Evolutionary conservation across 1,140 invertebrate genomes (phyloP).

Genomic region (Aleiodes sp.): DNA sequence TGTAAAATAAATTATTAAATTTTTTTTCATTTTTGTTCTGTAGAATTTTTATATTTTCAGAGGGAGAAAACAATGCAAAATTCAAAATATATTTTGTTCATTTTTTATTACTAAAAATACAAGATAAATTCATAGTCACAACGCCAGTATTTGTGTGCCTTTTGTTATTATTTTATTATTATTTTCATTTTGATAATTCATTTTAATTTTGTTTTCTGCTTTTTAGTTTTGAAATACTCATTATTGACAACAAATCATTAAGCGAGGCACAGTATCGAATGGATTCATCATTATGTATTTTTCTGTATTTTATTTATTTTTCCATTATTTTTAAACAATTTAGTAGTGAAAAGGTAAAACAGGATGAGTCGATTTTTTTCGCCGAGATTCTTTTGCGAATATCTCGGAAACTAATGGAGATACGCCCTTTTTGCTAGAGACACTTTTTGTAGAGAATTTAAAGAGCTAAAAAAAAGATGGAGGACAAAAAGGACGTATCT

Average conservation of each 20-base stretch:
- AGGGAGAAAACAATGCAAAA: background rate
- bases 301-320: constrained; percentile 5
- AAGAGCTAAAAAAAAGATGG: no score
- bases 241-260: constrained; percentile 5
- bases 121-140: constrained; percentile 35
- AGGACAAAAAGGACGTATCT: no score
- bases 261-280: constrained; percentile 25
- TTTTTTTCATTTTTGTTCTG: no score
- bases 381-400: no score
- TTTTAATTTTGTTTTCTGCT: constrained; percentile 11
- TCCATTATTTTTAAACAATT: constrained; percentile 7
- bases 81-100: constrained; percentile 35
- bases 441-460: background rate
- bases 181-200: constrained; percentile 1
- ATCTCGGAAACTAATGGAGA: no score
- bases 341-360: constrained; percentile 1
- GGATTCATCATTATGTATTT: background rate
- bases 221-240: background rate
- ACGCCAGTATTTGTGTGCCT: constrained; percentile 24
- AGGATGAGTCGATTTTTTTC: background rate
- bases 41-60: no score
- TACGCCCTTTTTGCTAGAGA: background rate
- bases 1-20: no score
- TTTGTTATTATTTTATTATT: no score
- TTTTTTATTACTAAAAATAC: constrained; percentile 45